A percentile compares a stretch with the other conserved stretches of the same genome.
These are phyloP conservation scores for Asteroscopus sphinx DNA, from an alignment of 2,888 invertebrate species.

Conservation along the genomic window DNA sequence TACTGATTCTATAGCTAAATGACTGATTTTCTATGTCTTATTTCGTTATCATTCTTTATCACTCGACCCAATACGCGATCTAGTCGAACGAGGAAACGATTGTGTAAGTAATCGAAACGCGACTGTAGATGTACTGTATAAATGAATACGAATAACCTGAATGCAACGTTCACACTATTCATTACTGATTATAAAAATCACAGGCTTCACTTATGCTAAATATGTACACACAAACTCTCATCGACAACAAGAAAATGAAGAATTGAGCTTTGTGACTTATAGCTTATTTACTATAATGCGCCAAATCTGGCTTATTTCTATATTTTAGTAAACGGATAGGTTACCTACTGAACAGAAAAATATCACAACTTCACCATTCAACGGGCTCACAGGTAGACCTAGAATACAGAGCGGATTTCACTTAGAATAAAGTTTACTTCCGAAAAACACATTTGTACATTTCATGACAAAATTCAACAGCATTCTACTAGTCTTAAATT, in stretches of 20 bases:
- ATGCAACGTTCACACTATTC: conserved; percentile 76
- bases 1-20: conserved; percentile 53
- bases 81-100: conserved; percentile 63
- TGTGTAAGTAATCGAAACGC: conserved; percentile 56
- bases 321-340: conserved; percentile 57
- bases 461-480: conserved; percentile 89
- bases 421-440: conserved; percentile 88
- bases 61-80: conserved; percentile 60
- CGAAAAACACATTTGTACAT: conserved; percentile 89
- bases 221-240: conserved; percentile 88
- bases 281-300: conserved; percentile 76
- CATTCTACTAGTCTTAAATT: conserved; percentile 87
- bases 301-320: conserved; percentile 73
- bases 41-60: conserved; percentile 56
- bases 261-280: conserved; percentile 85
- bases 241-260: conserved; percentile 81
- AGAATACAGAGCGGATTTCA: conserved; percentile 86
- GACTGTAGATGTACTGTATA: conserved; percentile 57
- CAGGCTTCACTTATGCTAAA: conserved; percentile 87
- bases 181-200: conserved; percentile 81
- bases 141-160: conserved; percentile 69
- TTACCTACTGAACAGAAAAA: conserved; percentile 79
- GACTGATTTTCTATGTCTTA: conserved; percentile 54
- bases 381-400: conserved; percentile 84
- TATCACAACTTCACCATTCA: conserved; percentile 88